phyloP scores from a whole-genome alignment of 2,113 vertebrate species.

The Dolichallabes microphthalmus region DNA sequence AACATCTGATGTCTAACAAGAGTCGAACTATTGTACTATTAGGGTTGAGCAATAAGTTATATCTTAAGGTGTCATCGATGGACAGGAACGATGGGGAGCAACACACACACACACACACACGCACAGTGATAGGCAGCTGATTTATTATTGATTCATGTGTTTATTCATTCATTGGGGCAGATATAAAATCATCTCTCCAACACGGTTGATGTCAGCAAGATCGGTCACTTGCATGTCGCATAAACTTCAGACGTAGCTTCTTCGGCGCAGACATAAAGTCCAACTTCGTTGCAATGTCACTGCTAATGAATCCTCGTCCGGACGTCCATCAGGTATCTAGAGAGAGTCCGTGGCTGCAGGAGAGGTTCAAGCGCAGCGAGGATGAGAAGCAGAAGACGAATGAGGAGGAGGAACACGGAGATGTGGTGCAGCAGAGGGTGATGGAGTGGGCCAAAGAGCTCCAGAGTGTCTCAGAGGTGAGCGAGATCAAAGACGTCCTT shows the following conservation, averaged over 20 bases:
- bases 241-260: no score
- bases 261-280: background rate
- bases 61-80: no score
- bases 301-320: background rate
- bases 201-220: no score
- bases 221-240: no score
- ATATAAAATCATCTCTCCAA: no score
- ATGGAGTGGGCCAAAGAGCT: slow-evolving; percentile 76
- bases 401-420: slow-evolving; percentile 17
- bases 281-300: background rate
- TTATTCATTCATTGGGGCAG: no score
- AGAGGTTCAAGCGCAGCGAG: slow-evolving; percentile 27
- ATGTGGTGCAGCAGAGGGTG: slow-evolving; percentile 59
- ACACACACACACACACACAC: no score
- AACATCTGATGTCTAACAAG: background rate
- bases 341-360: slow-evolving; percentile 41
- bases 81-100: no score
- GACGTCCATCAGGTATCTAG: slow-evolving; percentile 40
- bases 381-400: slow-evolving; percentile 27
- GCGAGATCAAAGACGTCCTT: background rate
- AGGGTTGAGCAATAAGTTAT: background rate
- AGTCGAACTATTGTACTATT: background rate
- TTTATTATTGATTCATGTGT: no score
- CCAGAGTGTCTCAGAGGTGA: slow-evolving; percentile 67
- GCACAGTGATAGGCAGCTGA: no score